Evolutionary conservation across 2,113 vertebrate genomes (phyloP).

Genomic region (Hydrochoerus hydrochaeris): DNA sequence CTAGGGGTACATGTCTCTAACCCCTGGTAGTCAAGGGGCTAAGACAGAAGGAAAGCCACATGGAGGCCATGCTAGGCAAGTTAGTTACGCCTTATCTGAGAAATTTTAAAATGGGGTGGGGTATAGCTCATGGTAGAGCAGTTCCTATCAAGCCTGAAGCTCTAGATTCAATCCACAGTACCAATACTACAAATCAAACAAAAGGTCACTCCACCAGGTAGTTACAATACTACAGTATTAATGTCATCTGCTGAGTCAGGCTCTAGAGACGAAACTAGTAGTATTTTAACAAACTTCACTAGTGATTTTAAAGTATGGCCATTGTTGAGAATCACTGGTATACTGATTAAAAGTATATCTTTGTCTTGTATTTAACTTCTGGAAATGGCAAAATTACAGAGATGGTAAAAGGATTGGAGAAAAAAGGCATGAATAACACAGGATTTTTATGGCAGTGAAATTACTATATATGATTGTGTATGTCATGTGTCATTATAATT

Average conservation of each 20-base stretch:
- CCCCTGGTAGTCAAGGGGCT: neutral
- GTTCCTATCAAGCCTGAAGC: neutral
- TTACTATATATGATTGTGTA: neutral
- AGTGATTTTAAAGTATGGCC: neutral
- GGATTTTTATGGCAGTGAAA: neutral
- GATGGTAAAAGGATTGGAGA: neutral
- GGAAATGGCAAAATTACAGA: neutral
- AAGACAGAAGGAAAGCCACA: neutral
- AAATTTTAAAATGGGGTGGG: neutral
- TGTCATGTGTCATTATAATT: neutral
- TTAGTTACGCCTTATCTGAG: neutral
- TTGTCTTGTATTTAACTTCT: conserved; percentile 36
- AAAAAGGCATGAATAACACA: neutral
- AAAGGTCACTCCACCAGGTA: neutral
- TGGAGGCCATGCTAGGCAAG: neutral
- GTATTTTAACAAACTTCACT: neutral
- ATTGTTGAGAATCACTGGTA: neutral
- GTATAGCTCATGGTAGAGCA: neutral
- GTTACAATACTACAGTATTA: neutral
- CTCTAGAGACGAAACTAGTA: neutral
- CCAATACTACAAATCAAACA: neutral
- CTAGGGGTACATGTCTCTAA: neutral
- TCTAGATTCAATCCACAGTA: neutral
- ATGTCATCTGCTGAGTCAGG: neutral
- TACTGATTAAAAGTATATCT: neutral